These are phyloP conservation scores for Heliconius melpomene DNA, from an alignment of 1,140 invertebrate species.

Conservation along the genomic window DNA sequence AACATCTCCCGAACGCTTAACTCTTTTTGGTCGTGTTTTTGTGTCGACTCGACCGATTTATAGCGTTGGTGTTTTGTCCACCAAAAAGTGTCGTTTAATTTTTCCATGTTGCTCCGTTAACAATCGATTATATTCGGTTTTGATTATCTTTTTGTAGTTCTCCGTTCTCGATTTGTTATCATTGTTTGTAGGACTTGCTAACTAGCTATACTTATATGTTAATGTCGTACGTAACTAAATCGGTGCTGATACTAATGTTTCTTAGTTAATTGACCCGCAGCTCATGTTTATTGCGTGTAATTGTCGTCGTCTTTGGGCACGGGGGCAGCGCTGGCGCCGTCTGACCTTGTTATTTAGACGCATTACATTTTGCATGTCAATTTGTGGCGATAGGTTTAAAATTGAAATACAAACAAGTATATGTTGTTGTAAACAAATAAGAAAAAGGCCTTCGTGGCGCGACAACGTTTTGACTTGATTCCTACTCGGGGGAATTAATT, in stretches of 20 bases:
- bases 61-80: constrained; percentile 65
- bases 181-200: neutral
- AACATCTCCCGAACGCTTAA: constrained; percentile 79
- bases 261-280: constrained; percentile 25
- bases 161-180: constrained; percentile 1
- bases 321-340: constrained; percentile 51
- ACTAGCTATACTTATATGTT: neutral
- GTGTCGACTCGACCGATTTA: constrained; percentile 67
- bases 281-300: constrained; percentile 35
- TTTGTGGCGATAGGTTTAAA: neutral
- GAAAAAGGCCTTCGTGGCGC: too few relatives aligned
- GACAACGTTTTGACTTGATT: neutral
- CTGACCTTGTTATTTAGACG: constrained; percentile 48
- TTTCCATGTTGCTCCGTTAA: constrained; percentile 65
- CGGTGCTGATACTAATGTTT: constrained; percentile 24
- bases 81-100: constrained; percentile 77
- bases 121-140: constrained; percentile 74
- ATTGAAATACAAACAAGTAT: neutral
- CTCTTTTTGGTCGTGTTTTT: constrained; percentile 73
- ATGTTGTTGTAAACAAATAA: too few relatives aligned
- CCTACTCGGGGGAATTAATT: neutral
- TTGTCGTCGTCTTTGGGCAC: constrained; percentile 38
- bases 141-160: constrained; percentile 50
- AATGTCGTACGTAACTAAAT: constrained; percentile 7
- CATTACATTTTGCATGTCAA: constrained; percentile 27